Percentiles rank a stretch among this genome's conserved stretches.
Conservation (phyloP, 2,888 invertebrate species). For the Perizoma flavofasciatum region DNA sequence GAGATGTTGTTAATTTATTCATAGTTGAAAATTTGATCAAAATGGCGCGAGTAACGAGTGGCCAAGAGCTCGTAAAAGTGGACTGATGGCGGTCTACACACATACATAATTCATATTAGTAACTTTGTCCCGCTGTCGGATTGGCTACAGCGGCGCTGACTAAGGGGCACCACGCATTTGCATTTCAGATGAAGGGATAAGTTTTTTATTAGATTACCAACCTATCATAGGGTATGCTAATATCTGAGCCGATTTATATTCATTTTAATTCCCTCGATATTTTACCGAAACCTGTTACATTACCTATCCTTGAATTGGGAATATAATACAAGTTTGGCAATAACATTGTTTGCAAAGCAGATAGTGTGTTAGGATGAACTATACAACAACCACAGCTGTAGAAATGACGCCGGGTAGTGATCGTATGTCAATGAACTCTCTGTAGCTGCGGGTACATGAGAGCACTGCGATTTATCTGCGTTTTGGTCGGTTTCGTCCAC, state of each 20-base stretch:
- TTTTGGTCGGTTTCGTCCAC: too few relatives aligned
- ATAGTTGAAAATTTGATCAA: constrained; percentile 61
- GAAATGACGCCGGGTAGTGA: too few relatives aligned
- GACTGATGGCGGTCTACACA: constrained; percentile 39
- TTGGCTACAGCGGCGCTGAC: constrained; percentile 46
- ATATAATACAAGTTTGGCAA: background rate
- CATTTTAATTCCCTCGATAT: constrained; percentile 20
- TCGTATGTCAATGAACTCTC: too few relatives aligned
- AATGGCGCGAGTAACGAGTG: constrained; percentile 47
- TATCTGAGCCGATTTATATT: constrained; percentile 33
- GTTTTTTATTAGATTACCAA: constrained; percentile 58
- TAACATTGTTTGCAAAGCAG: background rate
- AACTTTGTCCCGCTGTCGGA: constrained; percentile 52
- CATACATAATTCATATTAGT: constrained; percentile 61
- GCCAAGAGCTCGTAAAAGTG: constrained; percentile 47
- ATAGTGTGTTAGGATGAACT: background rate
- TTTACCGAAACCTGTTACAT: background rate
- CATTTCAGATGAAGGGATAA: constrained; percentile 52
- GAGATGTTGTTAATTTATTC: constrained; percentile 58
- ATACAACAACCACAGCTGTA: too few relatives aligned
- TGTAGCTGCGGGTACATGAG: too few relatives aligned
- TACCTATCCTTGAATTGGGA: background rate
- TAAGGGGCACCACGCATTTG: constrained; percentile 54
- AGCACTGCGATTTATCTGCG: too few relatives aligned
- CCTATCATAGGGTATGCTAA: constrained; percentile 41